These are phyloP conservation scores for Genyomyrus donnyi DNA, from an alignment of 2,113 vertebrate genomes.

Conservation along the genomic window DNA sequence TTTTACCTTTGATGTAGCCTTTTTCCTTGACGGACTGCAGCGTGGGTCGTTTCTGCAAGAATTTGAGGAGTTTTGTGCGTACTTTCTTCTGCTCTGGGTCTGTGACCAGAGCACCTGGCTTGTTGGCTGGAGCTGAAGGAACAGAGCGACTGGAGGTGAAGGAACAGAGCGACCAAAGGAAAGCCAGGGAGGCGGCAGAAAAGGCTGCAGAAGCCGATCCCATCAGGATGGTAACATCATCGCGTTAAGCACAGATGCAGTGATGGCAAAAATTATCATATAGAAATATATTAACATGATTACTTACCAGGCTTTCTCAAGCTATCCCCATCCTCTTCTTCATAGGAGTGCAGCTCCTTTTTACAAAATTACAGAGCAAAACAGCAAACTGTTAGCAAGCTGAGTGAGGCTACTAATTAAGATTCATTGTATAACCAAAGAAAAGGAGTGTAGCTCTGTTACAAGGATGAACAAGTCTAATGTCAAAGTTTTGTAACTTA, in stretches of 20 bases:
- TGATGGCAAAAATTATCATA: neutral
- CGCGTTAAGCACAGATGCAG: neutral
- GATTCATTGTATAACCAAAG: neutral
- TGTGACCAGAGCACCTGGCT: constrained; percentile 15
- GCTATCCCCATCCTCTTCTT: constrained; percentile 53
- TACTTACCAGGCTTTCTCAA: constrained; percentile 55
- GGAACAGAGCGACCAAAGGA: neutral
- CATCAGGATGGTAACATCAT: neutral
- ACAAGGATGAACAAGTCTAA: neutral
- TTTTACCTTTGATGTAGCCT: constrained; percentile 79
- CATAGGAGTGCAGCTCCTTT: constrained; percentile 28
- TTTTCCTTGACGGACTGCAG: constrained; percentile 78
- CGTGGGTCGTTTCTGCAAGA: constrained; percentile 76
- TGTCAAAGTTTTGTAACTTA: neutral
- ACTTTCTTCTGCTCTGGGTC: constrained; percentile 71
- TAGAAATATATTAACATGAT: neutral
- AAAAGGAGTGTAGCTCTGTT: neutral
- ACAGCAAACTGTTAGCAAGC: neutral
- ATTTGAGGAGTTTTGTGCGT: constrained; percentile 75
- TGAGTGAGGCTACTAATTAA: neutral
- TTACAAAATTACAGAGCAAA: neutral
- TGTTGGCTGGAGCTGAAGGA: constrained; percentile 20
- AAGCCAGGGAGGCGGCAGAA: neutral
- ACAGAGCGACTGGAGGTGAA: too few species aligned
- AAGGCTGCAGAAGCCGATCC: neutral